phyloP scores from a whole-genome alignment of 1,140 invertebrate species.

The Druon quercuslanigerum region DNA sequence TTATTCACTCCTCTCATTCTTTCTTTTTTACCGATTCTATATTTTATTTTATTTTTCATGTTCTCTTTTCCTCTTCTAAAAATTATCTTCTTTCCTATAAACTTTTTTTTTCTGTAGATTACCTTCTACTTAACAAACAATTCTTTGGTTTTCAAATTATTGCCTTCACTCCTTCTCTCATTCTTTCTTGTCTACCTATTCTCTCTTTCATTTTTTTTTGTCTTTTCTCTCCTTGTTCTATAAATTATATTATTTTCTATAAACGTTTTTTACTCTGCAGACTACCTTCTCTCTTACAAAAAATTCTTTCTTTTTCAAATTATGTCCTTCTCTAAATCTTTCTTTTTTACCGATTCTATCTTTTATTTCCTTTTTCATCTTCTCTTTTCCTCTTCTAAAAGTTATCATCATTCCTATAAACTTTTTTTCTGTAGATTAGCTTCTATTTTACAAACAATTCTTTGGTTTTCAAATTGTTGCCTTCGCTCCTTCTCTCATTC shows the following conservation, averaged over 20 bases:
- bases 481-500: conserved; percentile 8
- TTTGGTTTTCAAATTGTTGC: too few relatives aligned
- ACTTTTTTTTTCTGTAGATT: too few relatives aligned
- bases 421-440: not conserved
- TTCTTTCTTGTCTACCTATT: conserved; percentile 22
- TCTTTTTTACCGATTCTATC: too few relatives aligned
- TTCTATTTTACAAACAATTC: conserved; percentile 13
- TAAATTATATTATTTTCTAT: not conserved
- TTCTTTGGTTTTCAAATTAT: conserved; percentile 16
- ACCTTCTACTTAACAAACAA: conserved; percentile 30
- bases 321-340: not conserved
- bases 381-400: not conserved
- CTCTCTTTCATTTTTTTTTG: not conserved
- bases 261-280: not conserved
- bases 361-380: too few relatives aligned
- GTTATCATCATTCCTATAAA: not conserved
- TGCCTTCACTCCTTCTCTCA: not conserved
- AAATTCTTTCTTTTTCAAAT: not conserved
- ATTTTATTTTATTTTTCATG: too few relatives aligned
- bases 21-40: conserved; percentile 11
- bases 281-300: not conserved
- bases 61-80: not conserved
- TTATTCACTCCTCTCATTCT: not conserved
- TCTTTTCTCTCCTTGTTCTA: conserved; percentile 11
- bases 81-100: too few relatives aligned